A percentile compares a stretch with the other conserved stretches of the same genome.
These are phyloP conservation scores for Frieseomelitta varia DNA, from an alignment of 1,140 invertebrate genomes.

Conservation along the genomic window DNA sequence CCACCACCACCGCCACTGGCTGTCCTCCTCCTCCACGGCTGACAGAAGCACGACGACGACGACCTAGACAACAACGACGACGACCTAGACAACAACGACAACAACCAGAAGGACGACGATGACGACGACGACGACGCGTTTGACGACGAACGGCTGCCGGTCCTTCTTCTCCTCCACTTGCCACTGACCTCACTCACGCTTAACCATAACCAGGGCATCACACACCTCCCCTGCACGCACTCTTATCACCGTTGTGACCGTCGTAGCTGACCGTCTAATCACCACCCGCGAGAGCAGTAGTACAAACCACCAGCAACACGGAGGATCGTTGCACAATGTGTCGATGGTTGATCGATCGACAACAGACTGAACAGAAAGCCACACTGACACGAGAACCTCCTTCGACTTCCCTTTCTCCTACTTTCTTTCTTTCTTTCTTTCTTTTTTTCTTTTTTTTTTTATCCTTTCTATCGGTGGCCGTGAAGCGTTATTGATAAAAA, in stretches of 20 bases:
- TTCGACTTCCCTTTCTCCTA: background rate
- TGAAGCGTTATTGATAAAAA: too few relatives aligned
- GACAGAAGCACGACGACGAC: slow-evolving; percentile 43
- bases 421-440: too few relatives aligned
- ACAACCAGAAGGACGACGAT: slow-evolving; percentile 45
- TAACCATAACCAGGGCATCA: slow-evolving; percentile 80
- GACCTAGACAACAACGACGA: background rate
- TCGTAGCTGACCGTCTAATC: slow-evolving; percentile 50
- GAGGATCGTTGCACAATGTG: background rate
- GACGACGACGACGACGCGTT: slow-evolving; percentile 52
- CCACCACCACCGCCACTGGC: slow-evolving; percentile 29
- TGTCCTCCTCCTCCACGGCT: slow-evolving; percentile 36
- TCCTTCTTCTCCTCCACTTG: slow-evolving; percentile 73
- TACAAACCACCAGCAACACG: background rate
- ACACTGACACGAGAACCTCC: background rate
- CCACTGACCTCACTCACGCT: slow-evolving; percentile 78
- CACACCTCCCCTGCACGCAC: slow-evolving; percentile 70
- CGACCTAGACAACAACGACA: slow-evolving; percentile 28
- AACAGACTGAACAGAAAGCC: background rate
- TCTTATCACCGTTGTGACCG: slow-evolving; percentile 61
- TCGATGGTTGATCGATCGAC: background rate
- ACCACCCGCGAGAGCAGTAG: slow-evolving; percentile 51
- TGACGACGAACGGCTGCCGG: slow-evolving; percentile 43
- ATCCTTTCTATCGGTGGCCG: background rate
- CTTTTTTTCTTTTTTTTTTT: background rate